Evolutionary conservation across 2,888 invertebrate genomes (phyloP).

Genomic region (Diarsia brunnea): DNA sequence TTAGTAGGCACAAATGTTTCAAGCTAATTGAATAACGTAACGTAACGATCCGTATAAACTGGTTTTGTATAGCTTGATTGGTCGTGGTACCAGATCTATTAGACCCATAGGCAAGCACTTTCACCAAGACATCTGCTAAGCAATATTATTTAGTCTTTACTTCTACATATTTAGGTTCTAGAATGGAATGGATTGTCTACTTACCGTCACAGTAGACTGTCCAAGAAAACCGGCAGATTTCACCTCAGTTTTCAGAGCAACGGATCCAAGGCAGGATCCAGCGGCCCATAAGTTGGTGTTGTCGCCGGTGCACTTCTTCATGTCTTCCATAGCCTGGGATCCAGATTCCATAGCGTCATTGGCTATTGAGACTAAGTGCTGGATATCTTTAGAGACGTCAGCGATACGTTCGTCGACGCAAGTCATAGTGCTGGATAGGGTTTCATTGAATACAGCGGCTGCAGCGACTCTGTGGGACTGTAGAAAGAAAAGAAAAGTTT

Average conservation of each 20-base stretch:
- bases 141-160: background rate
- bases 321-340: slow-evolving; percentile 73
- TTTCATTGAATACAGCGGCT: slow-evolving; percentile 75
- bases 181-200: slow-evolving; percentile 19
- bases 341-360: slow-evolving; percentile 73
- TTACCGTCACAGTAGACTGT: slow-evolving; percentile 80
- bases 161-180: background rate
- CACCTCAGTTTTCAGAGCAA: slow-evolving; percentile 80
- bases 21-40: background rate
- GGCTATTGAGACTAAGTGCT: slow-evolving; percentile 69
- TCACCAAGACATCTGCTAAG: background rate
- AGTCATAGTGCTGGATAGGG: slow-evolving; percentile 70
- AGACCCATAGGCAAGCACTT: background rate
- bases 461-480: slow-evolving; percentile 77
- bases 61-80: no score
- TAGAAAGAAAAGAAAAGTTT: background rate
- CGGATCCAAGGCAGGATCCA: slow-evolving; percentile 79
- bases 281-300: slow-evolving; percentile 72
- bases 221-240: slow-evolving; percentile 74
- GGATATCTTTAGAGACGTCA: slow-evolving; percentile 74
- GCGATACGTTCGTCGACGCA: slow-evolving; percentile 79
- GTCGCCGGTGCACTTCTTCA: slow-evolving; percentile 78
- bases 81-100: background rate
- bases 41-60: no score
- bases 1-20: background rate